Evolutionary conservation across 2,113 vertebrate species (phyloP).

Genomic region (Ptilonorhynchus violaceus): DNA sequence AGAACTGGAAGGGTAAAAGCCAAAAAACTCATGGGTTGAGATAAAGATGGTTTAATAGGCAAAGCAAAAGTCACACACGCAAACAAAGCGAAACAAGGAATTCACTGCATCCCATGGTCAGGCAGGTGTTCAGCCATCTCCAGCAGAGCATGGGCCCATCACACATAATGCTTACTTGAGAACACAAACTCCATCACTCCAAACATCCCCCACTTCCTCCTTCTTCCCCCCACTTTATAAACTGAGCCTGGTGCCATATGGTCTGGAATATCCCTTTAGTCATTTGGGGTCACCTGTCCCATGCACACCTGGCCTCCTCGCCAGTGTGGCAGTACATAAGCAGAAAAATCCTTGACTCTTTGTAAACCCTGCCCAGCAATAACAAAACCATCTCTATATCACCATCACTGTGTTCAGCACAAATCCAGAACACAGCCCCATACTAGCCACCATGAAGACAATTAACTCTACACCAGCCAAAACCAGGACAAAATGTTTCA

Average conservation of each 20-base stretch:
- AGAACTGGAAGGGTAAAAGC: background rate
- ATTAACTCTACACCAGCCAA: background rate
- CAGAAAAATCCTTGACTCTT: background rate
- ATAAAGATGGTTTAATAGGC: background rate
- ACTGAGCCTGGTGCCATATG: background rate
- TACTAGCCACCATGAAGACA: background rate
- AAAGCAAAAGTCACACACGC: background rate
- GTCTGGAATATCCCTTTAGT: background rate
- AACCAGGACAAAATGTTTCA: background rate
- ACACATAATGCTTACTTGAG: rapidly evolving
- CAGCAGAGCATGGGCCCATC: background rate
- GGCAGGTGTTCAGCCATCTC: background rate
- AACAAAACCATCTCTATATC: background rate
- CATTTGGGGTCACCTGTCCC: background rate
- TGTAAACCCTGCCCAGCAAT: background rate
- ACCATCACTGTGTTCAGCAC: background rate
- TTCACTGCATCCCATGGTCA: background rate
- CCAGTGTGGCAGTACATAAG: rapidly evolving
- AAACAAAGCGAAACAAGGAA: background rate
- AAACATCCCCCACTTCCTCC: background rate
- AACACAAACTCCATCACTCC: background rate
- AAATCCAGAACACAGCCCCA: background rate
- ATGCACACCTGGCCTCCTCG: rapidly evolving
- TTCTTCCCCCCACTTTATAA: background rate
- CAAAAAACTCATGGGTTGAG: background rate